Percentiles rank a stretch among this genome's conserved stretches.
Evolutionary conservation across 2,113 vertebrate species (phyloP).

Genomic region (Dipodomys merriami): DNA sequence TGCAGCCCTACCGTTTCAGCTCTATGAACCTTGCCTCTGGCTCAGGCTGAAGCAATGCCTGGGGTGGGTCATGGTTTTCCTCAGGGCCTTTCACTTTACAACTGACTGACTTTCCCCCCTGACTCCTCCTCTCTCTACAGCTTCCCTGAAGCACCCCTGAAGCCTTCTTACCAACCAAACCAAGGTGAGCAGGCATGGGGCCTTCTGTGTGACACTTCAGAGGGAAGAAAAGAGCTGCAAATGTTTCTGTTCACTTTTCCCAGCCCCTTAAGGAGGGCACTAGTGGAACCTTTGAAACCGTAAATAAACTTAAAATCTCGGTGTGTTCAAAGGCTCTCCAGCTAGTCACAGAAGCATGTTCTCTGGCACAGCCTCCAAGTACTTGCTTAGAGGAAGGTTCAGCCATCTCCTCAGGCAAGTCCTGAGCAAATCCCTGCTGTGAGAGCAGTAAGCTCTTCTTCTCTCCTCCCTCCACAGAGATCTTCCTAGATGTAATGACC

Average conservation of each 20-base stretch:
- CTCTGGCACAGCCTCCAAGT: constrained; percentile 74
- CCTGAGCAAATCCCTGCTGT: constrained; percentile 81
- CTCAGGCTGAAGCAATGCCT: not conserved
- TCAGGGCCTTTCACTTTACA: not conserved
- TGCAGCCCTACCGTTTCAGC: not conserved
- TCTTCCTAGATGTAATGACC: constrained; percentile 81
- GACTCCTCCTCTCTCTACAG: not conserved
- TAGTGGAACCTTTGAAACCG: constrained; percentile 82
- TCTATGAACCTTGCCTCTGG: not conserved
- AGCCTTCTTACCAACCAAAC: constrained; percentile 54
- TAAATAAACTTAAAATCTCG: constrained; percentile 85
- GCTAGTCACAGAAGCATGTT: constrained; percentile 76
- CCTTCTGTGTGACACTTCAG: constrained; percentile 75
- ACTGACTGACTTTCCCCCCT: not conserved
- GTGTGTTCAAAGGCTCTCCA: constrained; percentile 79
- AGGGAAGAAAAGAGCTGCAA: constrained; percentile 68
- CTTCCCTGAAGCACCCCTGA: not conserved
- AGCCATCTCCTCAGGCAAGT: constrained; percentile 85
- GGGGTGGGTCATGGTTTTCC: not conserved
- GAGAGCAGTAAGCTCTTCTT: constrained; percentile 80
- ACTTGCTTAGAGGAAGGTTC: constrained; percentile 81
- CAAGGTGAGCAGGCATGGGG: constrained; percentile 44
- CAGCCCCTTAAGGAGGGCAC: constrained; percentile 74
- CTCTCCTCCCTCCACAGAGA: constrained; percentile 77
- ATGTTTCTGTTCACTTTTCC: constrained; percentile 73